Evolutionary conservation across 2,113 vertebrate genomes (phyloP), one percentile per base, ranked within the genome.

Genomic region (Tragelaphus strepsiceros): DNA sequence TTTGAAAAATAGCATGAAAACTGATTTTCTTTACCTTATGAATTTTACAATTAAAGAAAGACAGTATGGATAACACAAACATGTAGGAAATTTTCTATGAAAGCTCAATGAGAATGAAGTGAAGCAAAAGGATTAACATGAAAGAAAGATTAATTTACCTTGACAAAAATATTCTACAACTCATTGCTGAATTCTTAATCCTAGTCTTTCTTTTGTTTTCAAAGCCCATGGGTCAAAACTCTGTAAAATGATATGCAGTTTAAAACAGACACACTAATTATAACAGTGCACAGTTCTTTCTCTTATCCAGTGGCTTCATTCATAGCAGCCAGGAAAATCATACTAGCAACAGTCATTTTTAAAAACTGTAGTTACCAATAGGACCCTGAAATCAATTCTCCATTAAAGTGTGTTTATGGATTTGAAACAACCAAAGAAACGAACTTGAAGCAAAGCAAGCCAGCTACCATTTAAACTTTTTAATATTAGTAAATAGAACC

Each of bases 171-270:
- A 96, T 85, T 88, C 26, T 94, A 77, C 81, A 83, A 96, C 83
- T 96, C 87, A 54, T 39, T 80, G 64, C 92, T 82, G 59, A 86
- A 91, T 95, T 94, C 58, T 95, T 95, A 28, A 54, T 95, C 62
- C 77, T 95, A 71, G 89, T 94, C 85, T 92, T 96, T 94, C 96
- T 94, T 95, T 94, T 96, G 51, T 97, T 81, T 97, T 96, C 88
- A 82, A 10, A 64, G 67, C 53, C 58, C 46, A 32, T 30, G 64
- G 51, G 61, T 24, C 88, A 97, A 81, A 87, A 54, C n/a, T 96
- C 85, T 94, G 88, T 84, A 94, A 97, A 96, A 28, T 88, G 89
- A 96, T 92, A 80, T 24, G 43, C 64, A 82, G 74, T 81, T 88
- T 87, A 80, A 83, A 96, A 67, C 58, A 88, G 53, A 67, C 54